Evolutionary conservation across 2,888 invertebrate genomes (phyloP), one percentile per base, ranked within the genome.

Genomic region (Seira musarum): DNA sequence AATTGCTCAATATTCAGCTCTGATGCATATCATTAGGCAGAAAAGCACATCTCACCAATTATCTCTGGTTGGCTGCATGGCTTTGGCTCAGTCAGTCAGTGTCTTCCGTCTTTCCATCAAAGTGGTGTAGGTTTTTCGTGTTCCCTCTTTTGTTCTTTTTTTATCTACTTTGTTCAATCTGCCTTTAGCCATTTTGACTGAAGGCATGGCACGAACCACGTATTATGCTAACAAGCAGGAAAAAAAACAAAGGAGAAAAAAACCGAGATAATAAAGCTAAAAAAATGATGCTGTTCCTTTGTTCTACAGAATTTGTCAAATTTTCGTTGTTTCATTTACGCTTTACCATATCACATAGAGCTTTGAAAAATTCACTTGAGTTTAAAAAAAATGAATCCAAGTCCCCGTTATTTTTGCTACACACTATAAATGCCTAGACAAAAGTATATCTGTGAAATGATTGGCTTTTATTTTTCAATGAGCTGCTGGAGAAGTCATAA

Each of bases 161-260:
- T 69, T 60, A 60, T 76, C 57, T 60, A 21, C 68, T 21, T 57
- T 49, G 69, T 71, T 57, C 64, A 46, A 64, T 72, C 71, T 81
- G 85, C 85, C 85, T 82, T 85, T 84, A 85, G 85, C 85, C 84
- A 85, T 85, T 85, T 84, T 85, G 85, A 85, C 85, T 83, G 77
- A 67, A 64, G 72, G 81, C 75, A 68, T 60, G 81, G 71, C 75
- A 78, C 71, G 76, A 71, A 78, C 71, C 71, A 65, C 77, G 61
- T 73, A 64, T 72, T 73, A 79, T 79, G 72, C 72, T 79, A 73
- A 79, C 79, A 66, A 79, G 71, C 24, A 57, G 10, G 10, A 13
- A 6, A 57, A 57, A 57, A n/a, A 57, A 57, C 57, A 57, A 57
- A 57, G 57, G n/a, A 57, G 8, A 5, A 15, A 57, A 64, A 67